Evolutionary conservation across 1,140 invertebrate species (phyloP).

Genomic region (Ooceraea biroi): DNA sequence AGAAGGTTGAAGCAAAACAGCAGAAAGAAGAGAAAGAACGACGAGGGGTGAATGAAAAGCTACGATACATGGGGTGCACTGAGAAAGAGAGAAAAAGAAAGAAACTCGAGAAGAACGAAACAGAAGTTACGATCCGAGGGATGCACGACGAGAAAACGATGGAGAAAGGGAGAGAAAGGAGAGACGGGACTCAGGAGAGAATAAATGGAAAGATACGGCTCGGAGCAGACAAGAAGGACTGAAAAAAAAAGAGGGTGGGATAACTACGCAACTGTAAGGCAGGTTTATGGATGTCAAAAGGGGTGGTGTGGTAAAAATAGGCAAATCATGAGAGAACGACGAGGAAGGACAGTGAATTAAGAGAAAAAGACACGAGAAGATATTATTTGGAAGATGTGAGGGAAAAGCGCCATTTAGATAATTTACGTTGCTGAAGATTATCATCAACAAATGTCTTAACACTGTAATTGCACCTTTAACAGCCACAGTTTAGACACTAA

Average conservation of each 20-base stretch:
- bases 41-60: constrained; percentile 59
- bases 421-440: not conserved
- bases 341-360: not conserved
- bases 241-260: constrained; percentile 23
- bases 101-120: constrained; percentile 39
- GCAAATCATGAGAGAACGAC: constrained; percentile 18
- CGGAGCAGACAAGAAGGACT: constrained; percentile 30
- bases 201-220: constrained; percentile 56
- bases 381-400: not conserved
- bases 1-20: constrained; percentile 41
- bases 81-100: constrained; percentile 21
- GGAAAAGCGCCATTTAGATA: not conserved
- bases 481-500: too few relatives aligned
- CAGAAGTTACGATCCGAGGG: constrained; percentile 61
- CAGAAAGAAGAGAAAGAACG: constrained; percentile 39
- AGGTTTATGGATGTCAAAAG: constrained; percentile 50
- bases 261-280: constrained; percentile 32
- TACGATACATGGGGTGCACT: constrained; percentile 54
- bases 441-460: not conserved
- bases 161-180: constrained; percentile 39
- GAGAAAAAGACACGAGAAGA: not conserved
- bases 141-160: constrained; percentile 45
- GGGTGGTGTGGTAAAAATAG: constrained; percentile 46
- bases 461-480: not conserved
- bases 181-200: constrained; percentile 47